Evolutionary conservation across 1,140 invertebrate genomes (phyloP), one percentile per base, ranked within the genome.

Genomic region (Theocolax elegans): DNA sequence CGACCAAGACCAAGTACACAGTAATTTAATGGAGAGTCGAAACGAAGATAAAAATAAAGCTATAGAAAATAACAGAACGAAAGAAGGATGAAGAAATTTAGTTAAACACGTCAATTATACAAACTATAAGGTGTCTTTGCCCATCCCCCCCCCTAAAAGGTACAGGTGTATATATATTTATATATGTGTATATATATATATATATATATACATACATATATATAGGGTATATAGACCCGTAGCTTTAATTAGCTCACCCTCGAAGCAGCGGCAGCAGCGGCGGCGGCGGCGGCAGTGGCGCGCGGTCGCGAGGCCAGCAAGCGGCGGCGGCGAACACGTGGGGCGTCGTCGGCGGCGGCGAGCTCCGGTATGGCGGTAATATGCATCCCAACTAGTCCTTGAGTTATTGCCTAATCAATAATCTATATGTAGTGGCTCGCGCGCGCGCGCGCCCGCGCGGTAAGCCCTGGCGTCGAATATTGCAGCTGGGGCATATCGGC

Each of bases 331-430:
- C 13, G 53, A 46, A 23, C 58, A 27, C 25, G 51, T 56, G 53
- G 23, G 44, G 42, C n/a, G 15, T 6, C 15, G 21, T 13, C 1
- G 31, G 44, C 54, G 51, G 38, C 29, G 58, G 64, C 51, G 54
- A 56, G n/a, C 72, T 71, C 71, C 74, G 75, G 74, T 74, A 80
- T 81, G 79, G 81, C 79, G 80, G 80, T 82, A 84, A 85, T 84
- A 83, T 83, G 82, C 81, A 81, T 78, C 78, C 56, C 80, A 75
- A 82, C 81, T 80, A 85, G 82, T 85, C 82, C 83, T 84, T 73
- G 72, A 73, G 67, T 73, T 71, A 71, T 73, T 67, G 67, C 63
- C 68, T 60, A 71, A 73, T 73, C 72, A 68, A 71, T 74, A 71
- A 74, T 71, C 82, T 81, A 83, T 83, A 83, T 82, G 78, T 81